Conservation (phyloP, 2,113 vertebrate genomes). For the Aplodontia rufa region DNA sequence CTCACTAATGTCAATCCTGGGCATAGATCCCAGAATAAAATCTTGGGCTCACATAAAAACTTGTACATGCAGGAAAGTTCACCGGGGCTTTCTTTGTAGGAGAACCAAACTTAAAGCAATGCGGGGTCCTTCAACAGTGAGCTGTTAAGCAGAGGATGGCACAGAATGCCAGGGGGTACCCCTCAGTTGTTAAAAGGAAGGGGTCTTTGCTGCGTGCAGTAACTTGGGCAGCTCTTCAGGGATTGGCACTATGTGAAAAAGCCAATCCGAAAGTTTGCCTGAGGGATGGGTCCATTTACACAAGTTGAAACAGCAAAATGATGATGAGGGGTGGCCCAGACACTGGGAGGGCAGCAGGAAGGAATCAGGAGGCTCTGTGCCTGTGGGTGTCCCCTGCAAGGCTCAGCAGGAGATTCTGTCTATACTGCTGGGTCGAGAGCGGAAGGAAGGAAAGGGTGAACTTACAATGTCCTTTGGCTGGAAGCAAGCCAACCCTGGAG, state of each 20-base stretch:
- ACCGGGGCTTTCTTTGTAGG: neutral
- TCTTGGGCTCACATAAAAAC: neutral
- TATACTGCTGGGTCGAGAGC: neutral
- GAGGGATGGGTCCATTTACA: neutral
- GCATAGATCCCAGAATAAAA: neutral
- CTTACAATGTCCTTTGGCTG: neutral
- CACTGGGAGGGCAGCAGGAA: rapidly evolving
- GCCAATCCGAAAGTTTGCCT: neutral
- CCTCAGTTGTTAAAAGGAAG: neutral
- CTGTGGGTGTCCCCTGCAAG: too few relatives aligned
- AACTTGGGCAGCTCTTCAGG: neutral
- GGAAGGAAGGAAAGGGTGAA: neutral
- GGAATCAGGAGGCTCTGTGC: rapidly evolving
- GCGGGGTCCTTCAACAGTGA: neutral
- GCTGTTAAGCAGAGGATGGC: rapidly evolving
- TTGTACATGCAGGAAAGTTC: neutral
- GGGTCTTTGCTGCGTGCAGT: rapidly evolving
- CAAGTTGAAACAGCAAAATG: neutral
- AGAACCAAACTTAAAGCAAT: neutral
- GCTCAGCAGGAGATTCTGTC: neutral
- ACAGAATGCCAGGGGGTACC: rapidly evolving
- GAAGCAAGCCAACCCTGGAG: neutral
- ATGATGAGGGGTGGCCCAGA: neutral
- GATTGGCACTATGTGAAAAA: neutral
- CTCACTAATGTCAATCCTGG: neutral